A percentile compares a stretch with the other conserved stretches of the same genome.
These are phyloP conservation scores for Psammodynastes pulverulentus DNA, from an alignment of 2,113 vertebrate genomes.

Conservation along the genomic window DNA sequence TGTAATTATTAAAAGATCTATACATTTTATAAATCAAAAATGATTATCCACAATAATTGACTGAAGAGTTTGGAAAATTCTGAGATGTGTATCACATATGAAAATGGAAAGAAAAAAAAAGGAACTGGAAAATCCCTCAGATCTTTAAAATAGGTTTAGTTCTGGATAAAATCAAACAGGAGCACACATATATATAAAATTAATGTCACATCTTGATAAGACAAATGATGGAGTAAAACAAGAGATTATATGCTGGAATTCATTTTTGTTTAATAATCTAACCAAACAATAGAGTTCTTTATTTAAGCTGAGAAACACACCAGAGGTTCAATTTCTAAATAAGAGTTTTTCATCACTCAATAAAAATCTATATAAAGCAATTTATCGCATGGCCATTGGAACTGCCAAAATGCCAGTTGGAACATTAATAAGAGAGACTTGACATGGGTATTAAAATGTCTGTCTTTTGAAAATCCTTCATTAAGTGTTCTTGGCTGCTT, in stretches of 20 bases:
- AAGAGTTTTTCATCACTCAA: neutral
- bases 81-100: neutral
- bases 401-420: neutral
- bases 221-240: neutral
- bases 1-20: neutral
- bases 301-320: neutral
- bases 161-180: neutral
- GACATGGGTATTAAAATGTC: neutral
- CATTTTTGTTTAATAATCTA: neutral
- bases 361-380: neutral
- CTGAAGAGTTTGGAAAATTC: neutral
- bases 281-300: slow-evolving; percentile 7
- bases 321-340: slow-evolving; percentile 4
- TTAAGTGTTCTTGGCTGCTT: neutral
- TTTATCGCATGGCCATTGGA: neutral
- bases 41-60: neutral
- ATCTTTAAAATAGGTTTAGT: neutral
- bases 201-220: neutral
- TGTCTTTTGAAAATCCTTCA: neutral
- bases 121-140: neutral
- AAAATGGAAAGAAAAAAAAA: neutral
- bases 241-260: slow-evolving; percentile 3
- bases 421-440: neutral
- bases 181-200: neutral
- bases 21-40: neutral